Base-by-base conservation (phyloP, 1,140 invertebrate genomes). In the Meloidogyne exigua region DNA sequence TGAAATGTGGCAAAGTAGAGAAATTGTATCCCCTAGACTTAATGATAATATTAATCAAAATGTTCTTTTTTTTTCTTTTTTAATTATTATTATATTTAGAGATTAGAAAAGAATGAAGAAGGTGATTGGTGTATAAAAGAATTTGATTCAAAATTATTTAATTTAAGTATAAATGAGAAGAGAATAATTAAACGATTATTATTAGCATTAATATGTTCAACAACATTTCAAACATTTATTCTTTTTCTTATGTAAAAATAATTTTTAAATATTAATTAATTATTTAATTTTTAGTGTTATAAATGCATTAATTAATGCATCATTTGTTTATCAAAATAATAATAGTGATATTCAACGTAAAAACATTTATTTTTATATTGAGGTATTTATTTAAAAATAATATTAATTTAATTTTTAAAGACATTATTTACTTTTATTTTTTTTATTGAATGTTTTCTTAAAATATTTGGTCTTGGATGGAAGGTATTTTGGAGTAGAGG, bases 1-100 rank as follows among this genome's bases (percentile, higher is more conserved):
- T 89, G 96, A 99, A 89, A 98, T 99, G 95, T 99, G 97, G 97
- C 95, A 95, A n/a, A 93, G 93, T 0, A 83, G 88, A 65, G 94
- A 87, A 62, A 72, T 82, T 21, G 75, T 71, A 12, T 64, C 49
- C 21, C 49, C 49, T 57, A 57, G 49, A 57, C 4, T 77, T 57
- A 83, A 87, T 26, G 85, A 87, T 18, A 79, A 78, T 63, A 69
- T 87, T 63, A 76, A 81, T 57, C 84, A 85, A 76, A 78, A 70
- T 77, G 83, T 85, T 23, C 15, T 5, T 21, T 2, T 18, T 2
- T 11, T 32, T 32, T 32, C 2, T 32, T 32, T 32, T 32, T 32
- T 32, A 13, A 12, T 72, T 64, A 64, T 49, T 9, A 7, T 23
- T 64, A 39, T 23, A 15, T 77, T 77, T 76, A 49, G 76, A 79